Base-by-base conservation (phyloP, 2,113 vertebrate species). In the Periophthalmus modestus region DNA sequence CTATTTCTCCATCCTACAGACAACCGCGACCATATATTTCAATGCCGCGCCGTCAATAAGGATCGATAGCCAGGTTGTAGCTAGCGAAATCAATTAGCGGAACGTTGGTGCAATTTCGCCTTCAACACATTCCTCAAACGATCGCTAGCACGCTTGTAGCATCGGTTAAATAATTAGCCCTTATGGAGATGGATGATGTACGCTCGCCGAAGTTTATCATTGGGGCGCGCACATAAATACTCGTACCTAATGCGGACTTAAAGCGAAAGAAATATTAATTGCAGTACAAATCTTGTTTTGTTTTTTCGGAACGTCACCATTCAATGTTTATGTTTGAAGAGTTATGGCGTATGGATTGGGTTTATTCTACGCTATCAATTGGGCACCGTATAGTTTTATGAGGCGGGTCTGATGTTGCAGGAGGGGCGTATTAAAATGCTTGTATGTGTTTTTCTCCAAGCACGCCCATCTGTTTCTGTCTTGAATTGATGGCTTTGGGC, bases 211-310 rank as follows among this genome's bases (percentile, higher is more conserved):
- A 68, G 48, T 75, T 73, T 55, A 67, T 77, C 74, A 47, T 77
- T 67, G 57, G 66, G 0, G 48, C 48, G 9, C n/a, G 39, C 24
- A 5, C 73, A 72, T 70, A 68, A 77, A 79, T 65, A 65, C 70
- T 75, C 39, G 7, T 43, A 43, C 39, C 6, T 77, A 74, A 69
- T 85, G 72, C 72, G 83, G 83, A 75, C 39, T 50, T 67, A 73
- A 84, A 73, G 66, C 75, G 70, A 28, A 28, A 21, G 24, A 84
- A 75, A 76, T 76, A 86, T 83, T 86, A 79, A 85, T 85, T 81
- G 79, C 61, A 48, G 68, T 61, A 46, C 79, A 82, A 84, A 75
- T 82, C 72, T 72, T 79, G 78, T 50, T 76, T 71, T 79, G 71
- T 52, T 16, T 19, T 52, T 19, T 4, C 13, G 15, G 2, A 63